Conservation (phyloP, 2,888 invertebrate genomes). For the Nemoura dubitans region DNA sequence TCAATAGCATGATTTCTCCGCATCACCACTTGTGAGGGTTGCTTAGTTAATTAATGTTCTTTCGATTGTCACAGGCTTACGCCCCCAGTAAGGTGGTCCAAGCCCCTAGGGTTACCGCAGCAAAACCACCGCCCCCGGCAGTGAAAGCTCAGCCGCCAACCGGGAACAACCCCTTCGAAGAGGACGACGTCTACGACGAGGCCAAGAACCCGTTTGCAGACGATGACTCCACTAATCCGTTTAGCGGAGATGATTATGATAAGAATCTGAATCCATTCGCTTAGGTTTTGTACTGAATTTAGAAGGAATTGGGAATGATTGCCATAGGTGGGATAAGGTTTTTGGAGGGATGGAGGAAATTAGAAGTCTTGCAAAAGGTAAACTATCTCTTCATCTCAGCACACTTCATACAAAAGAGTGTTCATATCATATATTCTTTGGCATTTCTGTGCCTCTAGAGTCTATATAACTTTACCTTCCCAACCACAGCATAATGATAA, state of each 20-base stretch:
- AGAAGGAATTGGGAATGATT: neutral
- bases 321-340: neutral
- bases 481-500: too few relatives aligned
- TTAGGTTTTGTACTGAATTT: constrained; percentile 32
- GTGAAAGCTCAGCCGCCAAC: neutral
- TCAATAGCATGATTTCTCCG: too few relatives aligned
- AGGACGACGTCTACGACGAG: constrained; percentile 50
- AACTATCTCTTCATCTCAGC: too few relatives aligned
- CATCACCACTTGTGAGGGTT: too few relatives aligned
- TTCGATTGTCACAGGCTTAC: neutral
- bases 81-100: neutral
- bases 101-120: neutral
- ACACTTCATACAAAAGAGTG: too few relatives aligned
- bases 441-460: too few relatives aligned
- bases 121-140: neutral
- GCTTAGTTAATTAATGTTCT: too few relatives aligned
- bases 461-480: too few relatives aligned
- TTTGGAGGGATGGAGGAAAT: too few relatives aligned
- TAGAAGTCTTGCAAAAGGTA: too few relatives aligned
- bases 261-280: constrained; percentile 80
- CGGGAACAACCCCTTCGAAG: constrained; percentile 73
- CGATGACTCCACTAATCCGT: constrained; percentile 56
- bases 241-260: constrained; percentile 72
- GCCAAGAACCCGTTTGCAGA: constrained; percentile 59
- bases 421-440: too few relatives aligned